Evolutionary conservation across 2,113 vertebrate genomes (phyloP).

Genomic region (Lophochroa leadbeateri): DNA sequence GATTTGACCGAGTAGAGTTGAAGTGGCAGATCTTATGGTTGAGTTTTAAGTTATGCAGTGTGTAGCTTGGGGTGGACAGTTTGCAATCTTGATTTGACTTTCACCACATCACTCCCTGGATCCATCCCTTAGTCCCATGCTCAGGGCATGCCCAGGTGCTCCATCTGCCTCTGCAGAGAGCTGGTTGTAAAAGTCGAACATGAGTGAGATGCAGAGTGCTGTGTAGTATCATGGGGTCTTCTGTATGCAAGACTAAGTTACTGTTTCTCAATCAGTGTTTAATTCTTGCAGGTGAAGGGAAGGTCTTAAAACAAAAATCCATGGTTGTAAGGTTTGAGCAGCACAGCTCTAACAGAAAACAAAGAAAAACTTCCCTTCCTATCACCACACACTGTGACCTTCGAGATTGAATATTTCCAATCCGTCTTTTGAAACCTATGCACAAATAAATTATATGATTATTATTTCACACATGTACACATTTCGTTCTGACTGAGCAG

Average conservation of each 20-base stretch:
- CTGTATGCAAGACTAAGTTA: background rate
- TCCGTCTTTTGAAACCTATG: background rate
- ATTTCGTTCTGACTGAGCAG: background rate
- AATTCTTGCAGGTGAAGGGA: background rate
- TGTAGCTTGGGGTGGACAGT: background rate
- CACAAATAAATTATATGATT: background rate
- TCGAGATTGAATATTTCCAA: background rate
- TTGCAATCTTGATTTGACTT: background rate
- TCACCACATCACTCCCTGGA: background rate
- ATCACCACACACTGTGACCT: background rate
- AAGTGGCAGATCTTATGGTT: background rate
- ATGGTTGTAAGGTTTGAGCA: background rate
- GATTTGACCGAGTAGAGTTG: background rate
- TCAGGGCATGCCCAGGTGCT: background rate
- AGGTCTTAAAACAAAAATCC: background rate
- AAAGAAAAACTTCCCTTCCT: background rate
- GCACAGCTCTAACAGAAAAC: background rate
- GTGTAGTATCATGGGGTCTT: background rate
- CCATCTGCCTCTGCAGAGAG: background rate
- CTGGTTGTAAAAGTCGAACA: background rate
- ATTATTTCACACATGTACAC: background rate
- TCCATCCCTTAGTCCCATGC: background rate
- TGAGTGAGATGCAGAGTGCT: background rate
- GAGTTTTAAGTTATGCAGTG: background rate
- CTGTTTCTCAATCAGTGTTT: background rate